Evolutionary conservation across 2,888 invertebrate genomes (phyloP), one percentile per base, ranked within the genome.

Genomic region (Mongoloraphidia duomilia): DNA sequence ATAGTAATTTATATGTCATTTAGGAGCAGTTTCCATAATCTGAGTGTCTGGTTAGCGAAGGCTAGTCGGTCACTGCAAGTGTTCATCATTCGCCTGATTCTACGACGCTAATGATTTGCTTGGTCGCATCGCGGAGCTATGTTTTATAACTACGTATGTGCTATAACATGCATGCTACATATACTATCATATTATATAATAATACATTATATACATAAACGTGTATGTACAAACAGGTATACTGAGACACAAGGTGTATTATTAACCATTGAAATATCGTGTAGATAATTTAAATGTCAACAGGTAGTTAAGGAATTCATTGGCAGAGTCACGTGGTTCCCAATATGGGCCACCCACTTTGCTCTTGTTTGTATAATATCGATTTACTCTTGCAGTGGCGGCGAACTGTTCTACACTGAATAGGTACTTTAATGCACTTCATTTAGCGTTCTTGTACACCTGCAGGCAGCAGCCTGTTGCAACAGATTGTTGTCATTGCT

Each of bases 271-370:
- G 52, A 53, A 52, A 57, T 55, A 55, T 56, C 57, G 57, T 56
- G 56, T 48, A 57, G 56, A 56, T 58, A 57, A 58, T 58, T 58
- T 57, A 56, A 57, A 58, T 58, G 58, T 58, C 57, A 57, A 58
- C 57, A 56, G 53, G 54, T 55, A 54, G 57, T 57, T 57, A 56
- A 51, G 53, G 51, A 45, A 53, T 52, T 51, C 54, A 51, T 53
- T 51, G 47, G 52, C 44, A 51, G 17, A 49, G 47, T 33, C 44
- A 44, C 44, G 44, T 44, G 34, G 33, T 34, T 38, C 43, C 44
- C 46, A 40, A 46, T 36, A 13, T 13, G 43, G 57, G 55, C 56
- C 57, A 57, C 57, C 56, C 56, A 57, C 54, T 46, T 47, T 49
- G 55, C 40, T 42, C 36, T 37, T 26, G 26, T 26, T 26, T 26